Base-by-base conservation (phyloP, 2,797 vertebrate species). In the Danio aesculapii region DNA sequence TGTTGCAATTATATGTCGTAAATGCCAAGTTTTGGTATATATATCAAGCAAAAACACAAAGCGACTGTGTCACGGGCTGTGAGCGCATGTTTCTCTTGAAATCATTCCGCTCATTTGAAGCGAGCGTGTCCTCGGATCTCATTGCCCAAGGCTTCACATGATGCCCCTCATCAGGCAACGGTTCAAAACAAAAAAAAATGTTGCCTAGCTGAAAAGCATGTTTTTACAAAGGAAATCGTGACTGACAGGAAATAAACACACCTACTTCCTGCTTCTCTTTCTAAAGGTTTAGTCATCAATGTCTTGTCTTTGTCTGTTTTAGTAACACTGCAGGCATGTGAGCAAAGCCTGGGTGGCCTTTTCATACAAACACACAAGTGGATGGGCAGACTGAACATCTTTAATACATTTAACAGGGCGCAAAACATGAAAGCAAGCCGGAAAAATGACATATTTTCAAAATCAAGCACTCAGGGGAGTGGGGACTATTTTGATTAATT, bases 201-300 rank as follows among this genome's bases (percentile, higher is more conserved):
- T 63, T 63, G 39, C 67, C 59, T 63, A 71, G 77, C 68, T 62
- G 41, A 79, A 72, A 79, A 55, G 58, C 59, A 64, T 63, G 67
- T 64, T 71, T 30, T 71, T 72, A 72, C 49, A 64, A 64, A 53
- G 67, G 77, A 79, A 79, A 79, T 52, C 13, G 8, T 63, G 66
- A 78, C 46, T 74, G 79, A 66, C 44, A 66, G 70, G 71, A 81
- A 81, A 81, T 69, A 59, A 75, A 82, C 75, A 72, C 83, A 66
- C 76, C 75, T 59, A 82, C 75, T 77, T 81, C 80, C 69, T 66
- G 72, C 46, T 63, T 67, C 59, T 72, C 73, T 49, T 55, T 69
- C 19, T 64, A 16, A 53, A 58, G 21, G 46, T 79, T 82, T 64
- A 72, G 68, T 78, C 69, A 74, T 58, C 39, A 59, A 58, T 79